phyloP scores from a whole-genome alignment of 2,888 invertebrate species.

The Clistopyga incitator region DNA sequence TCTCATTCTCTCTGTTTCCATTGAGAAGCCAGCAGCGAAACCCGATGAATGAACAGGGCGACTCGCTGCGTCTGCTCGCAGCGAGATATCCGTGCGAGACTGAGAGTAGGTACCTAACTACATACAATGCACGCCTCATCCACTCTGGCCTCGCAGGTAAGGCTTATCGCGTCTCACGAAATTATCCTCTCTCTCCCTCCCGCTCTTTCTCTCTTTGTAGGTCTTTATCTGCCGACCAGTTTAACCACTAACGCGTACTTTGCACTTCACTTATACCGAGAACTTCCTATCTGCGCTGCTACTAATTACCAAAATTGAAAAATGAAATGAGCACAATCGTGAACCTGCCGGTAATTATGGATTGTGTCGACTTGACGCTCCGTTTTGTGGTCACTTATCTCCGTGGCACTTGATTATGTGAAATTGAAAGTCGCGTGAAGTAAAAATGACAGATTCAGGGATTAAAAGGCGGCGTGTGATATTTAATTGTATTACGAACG shows the following conservation, averaged over 20 bases:
- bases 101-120: conserved; percentile 21
- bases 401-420: not conserved
- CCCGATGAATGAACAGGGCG: conserved; percentile 68
- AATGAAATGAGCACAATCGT: conserved; percentile 1
- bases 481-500: too few relatives aligned
- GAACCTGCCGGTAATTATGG: not conserved
- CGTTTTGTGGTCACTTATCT: not conserved
- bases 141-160: conserved; percentile 47
- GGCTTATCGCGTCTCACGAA: conserved; percentile 59
- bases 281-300: conserved; percentile 45
- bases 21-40: conserved; percentile 62
- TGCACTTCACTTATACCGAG: conserved; percentile 3
- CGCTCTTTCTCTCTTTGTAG: not conserved
- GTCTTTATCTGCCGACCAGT: conserved; percentile 44
- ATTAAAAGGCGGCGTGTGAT: not conserved
- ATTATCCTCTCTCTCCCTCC: conserved; percentile 38
- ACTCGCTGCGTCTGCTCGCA: conserved; percentile 11
- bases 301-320: conserved; percentile 59
- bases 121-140: conserved; percentile 27
- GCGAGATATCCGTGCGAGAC: conserved; percentile 27
- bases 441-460: not conserved
- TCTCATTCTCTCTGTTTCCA: conserved; percentile 54
- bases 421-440: not conserved
- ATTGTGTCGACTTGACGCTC: not conserved
- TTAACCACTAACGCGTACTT: conserved; percentile 36